phyloP scores from a whole-genome alignment of 2,113 vertebrate genomes.

The Sarotherodon lohbergeri region DNA sequence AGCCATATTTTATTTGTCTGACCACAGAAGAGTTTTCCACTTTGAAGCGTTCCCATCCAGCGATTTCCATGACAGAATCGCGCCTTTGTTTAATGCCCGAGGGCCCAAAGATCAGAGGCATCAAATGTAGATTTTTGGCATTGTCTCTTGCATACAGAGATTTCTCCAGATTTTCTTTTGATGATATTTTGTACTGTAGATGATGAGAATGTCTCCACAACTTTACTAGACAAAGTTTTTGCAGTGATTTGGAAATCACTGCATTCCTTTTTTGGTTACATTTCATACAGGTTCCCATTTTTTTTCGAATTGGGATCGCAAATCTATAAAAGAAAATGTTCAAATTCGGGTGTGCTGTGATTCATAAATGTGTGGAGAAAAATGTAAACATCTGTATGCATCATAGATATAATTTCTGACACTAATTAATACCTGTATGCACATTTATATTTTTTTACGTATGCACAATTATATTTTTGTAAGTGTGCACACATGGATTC shows the following conservation, averaged over 20 bases:
- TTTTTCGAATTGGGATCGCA: neutral
- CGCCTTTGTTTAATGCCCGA: neutral
- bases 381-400: neutral
- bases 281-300: neutral
- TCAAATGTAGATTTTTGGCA: neutral
- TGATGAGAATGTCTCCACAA: neutral
- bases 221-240: neutral
- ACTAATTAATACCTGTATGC: neutral
- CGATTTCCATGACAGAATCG: neutral
- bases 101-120: neutral
- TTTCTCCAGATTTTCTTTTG: neutral
- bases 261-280: neutral
- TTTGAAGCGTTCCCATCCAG: neutral
- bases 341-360: neutral
- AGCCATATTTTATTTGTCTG: neutral
- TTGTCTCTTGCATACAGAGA: neutral
- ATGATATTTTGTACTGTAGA: neutral
- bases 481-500: neutral
- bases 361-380: neutral
- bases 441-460: neutral
- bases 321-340: neutral
- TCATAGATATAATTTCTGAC: neutral
- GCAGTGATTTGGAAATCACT: neutral
- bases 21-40: neutral
- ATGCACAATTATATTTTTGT: neutral